phyloP scores from a whole-genome alignment of 2,888 invertebrate genomes.

The Linnaemya vulpina region DNA sequence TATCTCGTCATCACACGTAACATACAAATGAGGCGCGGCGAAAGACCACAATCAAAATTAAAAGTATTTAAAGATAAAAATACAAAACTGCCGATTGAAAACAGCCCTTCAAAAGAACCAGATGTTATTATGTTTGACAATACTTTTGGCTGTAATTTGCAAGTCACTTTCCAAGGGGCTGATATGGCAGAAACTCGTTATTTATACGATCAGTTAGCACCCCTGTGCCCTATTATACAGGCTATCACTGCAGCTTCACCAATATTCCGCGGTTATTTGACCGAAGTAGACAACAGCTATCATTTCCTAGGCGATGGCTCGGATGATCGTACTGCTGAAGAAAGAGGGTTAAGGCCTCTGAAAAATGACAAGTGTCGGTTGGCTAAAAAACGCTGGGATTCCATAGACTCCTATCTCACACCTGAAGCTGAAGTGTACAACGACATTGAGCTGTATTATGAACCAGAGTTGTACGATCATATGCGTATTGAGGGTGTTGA shows the following conservation, averaged over 20 bases:
- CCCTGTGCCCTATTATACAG: conserved; percentile 98
- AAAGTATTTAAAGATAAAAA: conserved; percentile 96
- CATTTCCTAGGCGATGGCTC: conserved; percentile 83
- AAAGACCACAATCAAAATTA: conserved; percentile 98
- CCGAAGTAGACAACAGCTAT: conserved; percentile 85
- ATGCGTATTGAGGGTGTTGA: conserved; percentile 95
- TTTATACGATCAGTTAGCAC: conserved; percentile 98
- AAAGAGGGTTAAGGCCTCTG: conserved; percentile 90
- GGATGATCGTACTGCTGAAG: conserved; percentile 98
- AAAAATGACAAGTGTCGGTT: conserved; percentile 91
- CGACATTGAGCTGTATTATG: conserved; percentile 95
- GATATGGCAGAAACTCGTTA: conserved; percentile 97
- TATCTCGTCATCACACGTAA: conserved; percentile 96
- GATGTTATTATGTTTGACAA: conserved; percentile 99
- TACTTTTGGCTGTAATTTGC: conserved; percentile 98
- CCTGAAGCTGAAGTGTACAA: conserved; percentile 95
- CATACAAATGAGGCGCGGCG: conserved; percentile 94
- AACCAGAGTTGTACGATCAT: conserved; percentile 91
- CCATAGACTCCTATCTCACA: conserved; percentile 98
- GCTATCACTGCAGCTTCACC: conserved; percentile 99
- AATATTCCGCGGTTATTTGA: conserved; percentile 94
- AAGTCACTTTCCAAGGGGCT: conserved; percentile 96
- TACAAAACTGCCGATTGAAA: conserved; percentile 93
- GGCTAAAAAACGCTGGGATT: conserved; percentile 97
- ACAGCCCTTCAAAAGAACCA: conserved; percentile 89